These are phyloP conservation scores for Seira ritae DNA, from an alignment of 2,888 invertebrate species.

Conservation along the genomic window DNA sequence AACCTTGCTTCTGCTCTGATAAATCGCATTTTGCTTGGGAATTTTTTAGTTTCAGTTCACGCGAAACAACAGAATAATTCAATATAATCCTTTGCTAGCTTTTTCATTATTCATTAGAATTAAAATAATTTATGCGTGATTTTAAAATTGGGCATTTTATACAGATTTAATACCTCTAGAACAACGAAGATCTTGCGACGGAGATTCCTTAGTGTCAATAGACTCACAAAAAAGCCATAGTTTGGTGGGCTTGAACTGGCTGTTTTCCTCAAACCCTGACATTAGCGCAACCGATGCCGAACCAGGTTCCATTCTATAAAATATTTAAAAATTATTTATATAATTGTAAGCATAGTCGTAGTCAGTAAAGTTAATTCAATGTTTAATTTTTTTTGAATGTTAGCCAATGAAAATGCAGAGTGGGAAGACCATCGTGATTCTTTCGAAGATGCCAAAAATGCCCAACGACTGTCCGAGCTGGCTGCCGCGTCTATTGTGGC, in stretches of 20 bases:
- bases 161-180: constrained; percentile 1
- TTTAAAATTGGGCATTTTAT: too few species aligned
- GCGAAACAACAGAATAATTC: too few species aligned
- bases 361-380: background rate
- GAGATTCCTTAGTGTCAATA: constrained; percentile 68
- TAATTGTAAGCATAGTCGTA: background rate
- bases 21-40: too few species aligned
- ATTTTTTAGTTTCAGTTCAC: too few species aligned
- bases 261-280: constrained; percentile 78
- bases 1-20: too few species aligned
- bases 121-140: too few species aligned
- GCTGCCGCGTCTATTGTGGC: constrained; percentile 57
- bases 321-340: too few species aligned
- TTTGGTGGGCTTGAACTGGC: constrained; percentile 81
- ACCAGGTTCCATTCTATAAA: constrained; percentile 41
- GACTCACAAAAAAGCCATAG: constrained; percentile 76
- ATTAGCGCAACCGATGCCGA: constrained; percentile 37
- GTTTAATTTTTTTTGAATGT: background rate
- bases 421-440: constrained; percentile 39
- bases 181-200: constrained; percentile 57
- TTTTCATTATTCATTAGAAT: background rate
- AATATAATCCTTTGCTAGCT: background rate
- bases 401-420: constrained; percentile 20
- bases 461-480: constrained; percentile 51
- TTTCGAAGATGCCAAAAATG: constrained; percentile 29